Evolutionary conservation across 1,140 invertebrate species (phyloP).

Genomic region (Schlechtendalia chinensis): DNA sequence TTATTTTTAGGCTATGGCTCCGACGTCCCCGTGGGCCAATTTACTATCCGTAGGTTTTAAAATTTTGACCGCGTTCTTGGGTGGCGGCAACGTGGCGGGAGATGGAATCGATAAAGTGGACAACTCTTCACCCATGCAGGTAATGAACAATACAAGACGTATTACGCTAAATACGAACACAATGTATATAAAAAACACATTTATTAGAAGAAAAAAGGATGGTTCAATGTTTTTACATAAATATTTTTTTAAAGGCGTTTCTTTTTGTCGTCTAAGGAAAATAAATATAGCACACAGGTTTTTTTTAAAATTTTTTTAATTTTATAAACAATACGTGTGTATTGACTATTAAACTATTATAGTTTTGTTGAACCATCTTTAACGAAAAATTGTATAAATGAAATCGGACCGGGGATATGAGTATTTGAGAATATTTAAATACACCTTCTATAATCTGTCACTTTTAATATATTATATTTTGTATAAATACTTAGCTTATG

Average conservation of each 20-base stretch:
- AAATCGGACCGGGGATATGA: constrained; percentile 24
- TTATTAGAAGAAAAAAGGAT: constrained; percentile 14
- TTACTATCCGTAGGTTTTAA: constrained; percentile 76
- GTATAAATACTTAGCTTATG: constrained; percentile 28
- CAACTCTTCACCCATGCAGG: constrained; percentile 82
- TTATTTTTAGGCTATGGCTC: constrained; percentile 29
- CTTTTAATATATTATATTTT: constrained; percentile 24
- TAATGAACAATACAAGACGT: constrained; percentile 56
- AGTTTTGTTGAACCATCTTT: constrained; percentile 7
- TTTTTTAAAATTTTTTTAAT: not conserved
- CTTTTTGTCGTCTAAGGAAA: not conserved
- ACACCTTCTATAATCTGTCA: constrained; percentile 36
- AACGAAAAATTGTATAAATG: constrained; percentile 1
- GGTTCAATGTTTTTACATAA: constrained; percentile 11
- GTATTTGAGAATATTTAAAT: not conserved
- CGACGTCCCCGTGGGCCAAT: constrained; percentile 75
- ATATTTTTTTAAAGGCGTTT: not conserved
- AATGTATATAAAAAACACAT: constrained; percentile 12
- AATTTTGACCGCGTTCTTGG: constrained; percentile 77
- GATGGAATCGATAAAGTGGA: constrained; percentile 87
- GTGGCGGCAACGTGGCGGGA: constrained; percentile 66
- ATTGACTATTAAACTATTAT: not conserved
- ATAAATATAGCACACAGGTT: not conserved
- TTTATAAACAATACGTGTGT: too few relatives aligned
- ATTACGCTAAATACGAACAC: constrained; percentile 8